Evolutionary conservation across 2,797 vertebrate genomes (phyloP), one percentile per base, ranked within the genome.

Genomic region (Dendrocincla tyrannina): DNA sequence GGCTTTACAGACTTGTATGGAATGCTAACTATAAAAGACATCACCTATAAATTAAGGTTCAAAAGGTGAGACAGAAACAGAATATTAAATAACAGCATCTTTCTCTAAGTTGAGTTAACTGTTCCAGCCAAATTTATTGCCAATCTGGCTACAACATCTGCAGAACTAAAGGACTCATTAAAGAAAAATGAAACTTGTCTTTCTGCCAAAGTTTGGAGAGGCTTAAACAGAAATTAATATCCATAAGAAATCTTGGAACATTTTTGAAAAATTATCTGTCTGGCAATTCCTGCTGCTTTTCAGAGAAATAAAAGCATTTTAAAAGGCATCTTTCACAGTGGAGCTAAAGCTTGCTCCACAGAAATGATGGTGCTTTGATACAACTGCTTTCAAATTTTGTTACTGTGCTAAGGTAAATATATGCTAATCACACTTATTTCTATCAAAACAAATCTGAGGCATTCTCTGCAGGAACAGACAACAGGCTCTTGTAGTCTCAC

Each of bases 81-180:
- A 95, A 96, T 96, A 96, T 95, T 96, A 96, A 98, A 77, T 67
- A 97, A 93, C 50, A 90, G 58, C 69, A 85, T 85, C 85, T 79
- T 87, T 95, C 62, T 53, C 89, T 67, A 95, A 95, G 66, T 94
- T 95, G 83, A 88, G 67, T 94, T 97, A 96, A 95, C 89, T 85
- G 93, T 88, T 94, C 95, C 88, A 96, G 85, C 69, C 77, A 96
- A 96, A 93, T 97, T 96, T 96, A 96, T 93, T 96, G 93, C 78
- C 97, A 97, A 95, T 98, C 96, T 97, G 95, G 93, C 74, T 90
- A 64, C 60, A 95, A 88, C 95, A 97, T 96, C 97, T 97, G 96
- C 93, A 97, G 91, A 70, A 93, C 79, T 84, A 95, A 96, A 94
- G 69, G 85, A 94, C 91, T 90, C 81, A 75, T 94, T 96, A 95